phyloP scores from a whole-genome alignment of 1,140 invertebrate genomes.

The Ladona fulva region DNA sequence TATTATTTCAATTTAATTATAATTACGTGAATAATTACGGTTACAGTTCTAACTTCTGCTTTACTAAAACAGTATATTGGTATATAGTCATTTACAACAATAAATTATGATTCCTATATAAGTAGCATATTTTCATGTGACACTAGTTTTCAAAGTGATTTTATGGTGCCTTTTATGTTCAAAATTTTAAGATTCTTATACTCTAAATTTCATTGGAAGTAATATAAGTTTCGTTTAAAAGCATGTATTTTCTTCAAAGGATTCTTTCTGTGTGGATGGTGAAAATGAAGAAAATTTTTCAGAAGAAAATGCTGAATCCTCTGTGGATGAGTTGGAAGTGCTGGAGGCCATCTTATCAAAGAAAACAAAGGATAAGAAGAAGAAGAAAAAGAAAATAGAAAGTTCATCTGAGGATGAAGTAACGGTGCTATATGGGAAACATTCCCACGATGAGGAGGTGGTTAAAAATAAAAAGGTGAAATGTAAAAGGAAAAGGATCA shows the following conservation, averaged over 20 bases:
- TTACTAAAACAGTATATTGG: no score
- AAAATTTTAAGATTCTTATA: no score
- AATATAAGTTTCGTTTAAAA: no score
- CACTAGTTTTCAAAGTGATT: no score
- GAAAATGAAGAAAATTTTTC: background rate
- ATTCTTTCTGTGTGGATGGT: background rate
- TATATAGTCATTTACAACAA: no score
- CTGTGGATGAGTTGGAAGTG: background rate
- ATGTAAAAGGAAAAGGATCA: background rate
- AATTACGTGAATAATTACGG: no score
- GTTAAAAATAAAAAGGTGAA: background rate
- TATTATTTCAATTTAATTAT: no score
- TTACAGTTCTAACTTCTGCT: no score
- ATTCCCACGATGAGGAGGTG: background rate
- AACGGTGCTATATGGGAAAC: background rate
- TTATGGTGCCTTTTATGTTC: no score
- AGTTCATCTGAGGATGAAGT: background rate
- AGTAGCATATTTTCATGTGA: no score
- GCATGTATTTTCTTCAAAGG: background rate
- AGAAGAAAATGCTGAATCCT: background rate
- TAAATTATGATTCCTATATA: no score
- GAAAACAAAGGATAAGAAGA: background rate
- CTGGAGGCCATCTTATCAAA: background rate
- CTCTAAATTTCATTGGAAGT: no score
- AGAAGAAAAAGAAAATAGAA: background rate